Base-by-base conservation (phyloP, 2,113 vertebrate species). In the Vireo altiloquus region DNA sequence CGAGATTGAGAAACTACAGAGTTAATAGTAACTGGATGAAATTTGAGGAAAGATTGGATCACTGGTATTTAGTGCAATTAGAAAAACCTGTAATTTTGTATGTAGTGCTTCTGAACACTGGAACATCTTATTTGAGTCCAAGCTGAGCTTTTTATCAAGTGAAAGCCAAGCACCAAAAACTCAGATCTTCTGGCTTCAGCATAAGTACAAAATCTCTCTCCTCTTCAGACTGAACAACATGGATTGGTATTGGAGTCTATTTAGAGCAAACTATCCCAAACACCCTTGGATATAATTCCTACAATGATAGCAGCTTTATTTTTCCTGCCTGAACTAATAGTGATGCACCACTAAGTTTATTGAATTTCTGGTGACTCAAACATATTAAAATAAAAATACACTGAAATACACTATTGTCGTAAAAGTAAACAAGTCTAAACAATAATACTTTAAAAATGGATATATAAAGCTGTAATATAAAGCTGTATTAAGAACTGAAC, bases 61-160 rank as follows among this genome's bases (percentile, higher is more conserved):
- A 44, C 47, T 90, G 60, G 28, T 61, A 85, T 82, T 82, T 33
- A 61, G n/a, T 74, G 54, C 63, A 82, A 88, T 69, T 93, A 94
- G 85, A 30, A 92, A 80, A 94, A 60, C 52, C 31, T 86, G 28
- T 92, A 92, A 90, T 95, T 96, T 89, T 85, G 22, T 76, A 60
- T 46, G 68, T 6, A 87, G 25, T 76, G 54, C 66, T 88, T 94
- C 74, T 11, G 53, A 92, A 87, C 56, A 40, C 54, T 66, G 82
- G 44, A 92, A 76, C 66, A 42, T 90, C 54, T 88, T 74, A 66
- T 66, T 83, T 87, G 39, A 75, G n/a, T 91, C 92, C n/a, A 56
- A 19, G n/a, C 64, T 81, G 28, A n/a, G 39, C 35, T 28, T 87
- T 52, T 94, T 87, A 87, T 33, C 76, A 92, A 70, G 87, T 59